Evolutionary conservation across 2,888 invertebrate species (phyloP), one percentile per base, ranked within the genome.

Genomic region (Lasioglossum oenotherae): DNA sequence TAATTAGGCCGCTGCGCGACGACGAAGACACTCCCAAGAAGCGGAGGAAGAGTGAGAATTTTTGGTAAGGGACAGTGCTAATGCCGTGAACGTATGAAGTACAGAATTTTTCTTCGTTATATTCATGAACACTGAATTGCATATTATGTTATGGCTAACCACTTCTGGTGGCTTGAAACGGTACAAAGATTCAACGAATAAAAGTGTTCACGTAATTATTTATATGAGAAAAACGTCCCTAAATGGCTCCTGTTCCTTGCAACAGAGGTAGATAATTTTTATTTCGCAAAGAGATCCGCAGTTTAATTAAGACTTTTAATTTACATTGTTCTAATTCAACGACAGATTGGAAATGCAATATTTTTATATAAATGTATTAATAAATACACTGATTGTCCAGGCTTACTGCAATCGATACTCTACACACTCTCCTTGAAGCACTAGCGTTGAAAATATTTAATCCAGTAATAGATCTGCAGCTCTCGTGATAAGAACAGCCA

Each of bases 1-100:
- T 76, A 76, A 76, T 76, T 76, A 76, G 76, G 64, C 44, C 53
- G 74, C 53, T 64, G 64, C 35, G 31, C 10, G 60, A 5, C 23
- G 76, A 44, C 27, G 64, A 46, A 41, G 31, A 27, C 44, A 31
- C 76, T 12, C 41, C 27, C 19, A 27, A 46, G 64, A 60, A 27
- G 76, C 31, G 27, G 23, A 14, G 64, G 6, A 44, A 31, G 16
- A 44, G 44, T 41, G 23, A 64, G 60, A 31, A 64, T 64, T 76
- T 57, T 67, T 10, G 44, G 23, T 31, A 64, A 35, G 64, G 31
- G 76, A 23, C n/a, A 6, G 41, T 71, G 38, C 10, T 38, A 19
- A 38, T 69, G 69, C 35, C 23, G 12, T 23, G 19, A 38, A 69
- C 69, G 12, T 69, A 69, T 1, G 3, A 67, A 35, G 16, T 19